A percentile compares a stretch with the other conserved stretches of the same genome.
phyloP scores from a whole-genome alignment of 2,888 invertebrate species.

The Drosophila kambysellisi region DNA sequence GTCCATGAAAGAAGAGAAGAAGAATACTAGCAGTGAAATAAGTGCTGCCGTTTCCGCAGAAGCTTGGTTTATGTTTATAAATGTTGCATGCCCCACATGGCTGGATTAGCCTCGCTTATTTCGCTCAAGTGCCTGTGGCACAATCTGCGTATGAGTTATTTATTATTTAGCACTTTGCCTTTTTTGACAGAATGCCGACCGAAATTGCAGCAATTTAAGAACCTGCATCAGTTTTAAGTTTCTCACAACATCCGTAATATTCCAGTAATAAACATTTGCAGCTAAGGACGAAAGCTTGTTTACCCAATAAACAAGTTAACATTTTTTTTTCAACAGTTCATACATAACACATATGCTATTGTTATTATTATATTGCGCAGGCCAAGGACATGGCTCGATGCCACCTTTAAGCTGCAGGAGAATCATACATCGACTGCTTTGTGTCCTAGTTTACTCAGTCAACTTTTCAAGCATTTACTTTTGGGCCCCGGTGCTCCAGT shows the following conservation, averaged over 20 bases:
- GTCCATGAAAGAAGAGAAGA: background rate
- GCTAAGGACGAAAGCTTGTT: background rate
- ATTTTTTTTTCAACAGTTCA: background rate
- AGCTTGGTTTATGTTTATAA: conserved; percentile 38
- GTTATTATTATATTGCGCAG: conserved; percentile 27
- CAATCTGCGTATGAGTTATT: conserved; percentile 70
- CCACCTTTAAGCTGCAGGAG: conserved; percentile 12
- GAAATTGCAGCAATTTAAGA: conserved; percentile 1
- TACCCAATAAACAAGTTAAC: background rate
- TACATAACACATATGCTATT: background rate
- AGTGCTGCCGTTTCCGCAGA: background rate
- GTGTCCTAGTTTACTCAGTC: conserved; percentile 54
- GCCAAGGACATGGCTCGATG: conserved; percentile 38
- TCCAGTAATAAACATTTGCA: background rate
- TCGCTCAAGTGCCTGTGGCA: conserved; percentile 45
- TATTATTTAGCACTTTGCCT: conserved; percentile 29
- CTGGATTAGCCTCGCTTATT: conserved; percentile 51
- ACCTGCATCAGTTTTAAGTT: background rate
- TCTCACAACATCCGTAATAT: background rate
- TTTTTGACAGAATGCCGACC: background rate
- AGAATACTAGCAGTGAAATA: conserved; percentile 6
- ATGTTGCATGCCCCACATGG: conserved; percentile 61
- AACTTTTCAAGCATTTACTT: conserved; percentile 60
- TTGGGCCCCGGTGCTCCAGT: conserved; percentile 22
- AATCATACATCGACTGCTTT: conserved; percentile 21